phyloP scores from a whole-genome alignment of 2,888 invertebrate species.

The Trissoscelio sp. region DNA sequence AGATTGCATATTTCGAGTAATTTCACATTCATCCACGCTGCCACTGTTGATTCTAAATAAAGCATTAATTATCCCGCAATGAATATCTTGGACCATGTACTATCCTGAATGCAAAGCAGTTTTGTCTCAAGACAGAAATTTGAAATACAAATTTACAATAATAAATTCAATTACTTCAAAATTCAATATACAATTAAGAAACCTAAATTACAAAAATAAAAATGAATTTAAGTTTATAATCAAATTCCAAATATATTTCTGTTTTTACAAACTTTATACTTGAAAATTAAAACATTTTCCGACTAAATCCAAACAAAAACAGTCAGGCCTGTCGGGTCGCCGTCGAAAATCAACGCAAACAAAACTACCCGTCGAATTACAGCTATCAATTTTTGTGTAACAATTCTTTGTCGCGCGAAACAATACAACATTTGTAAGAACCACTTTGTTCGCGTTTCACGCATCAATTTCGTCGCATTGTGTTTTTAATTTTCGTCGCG shows the following conservation, averaged over 20 bases:
- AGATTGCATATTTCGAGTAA: conserved; percentile 39
- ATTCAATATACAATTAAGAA: too few species aligned
- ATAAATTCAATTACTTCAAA: background rate
- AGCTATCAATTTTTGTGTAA: conserved; percentile 15
- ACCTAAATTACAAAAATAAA: too few species aligned
- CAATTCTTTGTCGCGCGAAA: conserved; percentile 10
- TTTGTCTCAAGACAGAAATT: background rate
- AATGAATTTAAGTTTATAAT: too few species aligned
- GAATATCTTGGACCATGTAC: conserved; percentile 1
- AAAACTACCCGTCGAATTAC: conserved; percentile 6
- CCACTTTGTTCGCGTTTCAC: conserved; percentile 27
- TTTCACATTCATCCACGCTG: conserved; percentile 31
- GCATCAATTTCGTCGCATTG: conserved; percentile 40
- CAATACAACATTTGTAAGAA: conserved; percentile 35
- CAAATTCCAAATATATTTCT: too few species aligned
- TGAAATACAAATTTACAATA: background rate
- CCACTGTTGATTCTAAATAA: conserved; percentile 35
- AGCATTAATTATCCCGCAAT: conserved; percentile 26
- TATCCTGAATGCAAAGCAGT: background rate
- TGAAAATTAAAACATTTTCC: background rate
- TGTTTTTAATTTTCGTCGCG: conserved; percentile 32
- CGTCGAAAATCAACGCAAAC: conserved; percentile 8
- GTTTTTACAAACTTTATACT: too few species aligned
- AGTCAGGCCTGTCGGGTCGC: background rate
- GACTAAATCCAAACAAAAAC: too few species aligned